phyloP scores from a whole-genome alignment of 2,888 invertebrate species.

The Nesidiocoris tenuis region DNA sequence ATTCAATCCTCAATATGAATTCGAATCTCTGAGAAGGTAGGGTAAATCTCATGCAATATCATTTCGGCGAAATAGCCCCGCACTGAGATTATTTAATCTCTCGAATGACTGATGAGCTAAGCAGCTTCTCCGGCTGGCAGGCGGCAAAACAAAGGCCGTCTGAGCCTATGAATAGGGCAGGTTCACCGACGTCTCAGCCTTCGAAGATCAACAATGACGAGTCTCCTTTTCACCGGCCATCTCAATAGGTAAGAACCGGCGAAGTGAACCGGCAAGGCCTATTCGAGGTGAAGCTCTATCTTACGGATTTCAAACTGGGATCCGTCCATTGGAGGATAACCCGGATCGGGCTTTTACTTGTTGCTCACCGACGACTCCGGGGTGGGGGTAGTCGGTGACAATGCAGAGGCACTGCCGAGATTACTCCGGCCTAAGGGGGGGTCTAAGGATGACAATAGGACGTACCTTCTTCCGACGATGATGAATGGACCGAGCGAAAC shows the following conservation, averaged over 20 bases:
- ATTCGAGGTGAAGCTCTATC: background rate
- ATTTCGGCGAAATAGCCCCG: no score
- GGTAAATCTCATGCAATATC: no score
- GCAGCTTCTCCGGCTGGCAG: background rate
- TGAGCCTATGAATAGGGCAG: background rate
- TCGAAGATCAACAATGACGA: background rate
- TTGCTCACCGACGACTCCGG: slow-evolving; percentile 11
- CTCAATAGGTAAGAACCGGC: background rate
- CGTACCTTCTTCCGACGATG: slow-evolving; percentile 13
- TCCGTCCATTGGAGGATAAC: background rate
- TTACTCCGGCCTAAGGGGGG: background rate
- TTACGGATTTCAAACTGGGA: background rate
- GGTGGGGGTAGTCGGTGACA: slow-evolving; percentile 6
- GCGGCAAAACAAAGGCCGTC: background rate
- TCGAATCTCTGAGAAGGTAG: no score
- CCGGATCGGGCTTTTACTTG: slow-evolving; percentile 14
- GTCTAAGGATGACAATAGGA: background rate
- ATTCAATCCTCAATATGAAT: no score
- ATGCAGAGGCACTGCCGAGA: slow-evolving; percentile 15
- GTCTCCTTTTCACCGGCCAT: background rate
- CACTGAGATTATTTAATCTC: background rate
- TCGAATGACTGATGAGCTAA: background rate
- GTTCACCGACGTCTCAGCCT: background rate
- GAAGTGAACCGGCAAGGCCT: background rate
- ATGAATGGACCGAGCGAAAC: slow-evolving; percentile 30